Evolutionary conservation across 1,140 invertebrate genomes (phyloP), one percentile per base, ranked within the genome.

Genomic region (Brachionus rubens): DNA sequence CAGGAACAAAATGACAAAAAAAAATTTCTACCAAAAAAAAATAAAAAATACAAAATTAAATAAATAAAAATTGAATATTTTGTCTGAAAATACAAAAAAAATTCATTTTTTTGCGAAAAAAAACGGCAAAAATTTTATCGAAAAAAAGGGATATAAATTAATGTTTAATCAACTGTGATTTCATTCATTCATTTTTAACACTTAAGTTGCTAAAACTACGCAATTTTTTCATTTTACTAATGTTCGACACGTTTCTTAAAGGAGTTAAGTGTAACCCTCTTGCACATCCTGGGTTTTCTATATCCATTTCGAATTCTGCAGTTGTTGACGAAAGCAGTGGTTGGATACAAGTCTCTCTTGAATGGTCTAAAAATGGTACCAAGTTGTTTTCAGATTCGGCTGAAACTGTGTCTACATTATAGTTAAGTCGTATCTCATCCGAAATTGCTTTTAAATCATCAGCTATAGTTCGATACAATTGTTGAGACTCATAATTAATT

Each of bases 331-430:
- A 65, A 7, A 65, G 4, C 7, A 65, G 7, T 24, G 59, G 59
- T n/a, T 65, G 59, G 14, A 43, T 46, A 14, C 9, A 65, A 14
- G 36, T 65, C 24, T 65, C 59, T 65, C 59, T 41, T 21, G 59
- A 43, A 14, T 43, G 24, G 19, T 65, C 59, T 43, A 65, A 43
- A 43, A 65, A 65, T 26, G 59, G 59, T 26, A 41, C 12, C 9
- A 65, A 41, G 4, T 26, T 65, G 21, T 43, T 46, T 4, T 59
- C 54, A 43, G 19, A 26, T 43, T 65, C n/a, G 10, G 16, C 4
- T 40, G 56, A 5, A 24, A 43, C 19, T 14, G 30, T 36, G 9
- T 24, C 59, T 24, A 6, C 0, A 3, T 65, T 19, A 14, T 19
- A 43, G 26, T 43, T 65, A 24, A 65, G 26, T 14, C 19, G 2